Percentiles rank a stretch among this genome's conserved stretches.
These are phyloP conservation scores for Phylloscopus trochiloides DNA, from an alignment of 2,113 vertebrate genomes.

Conservation along the genomic window DNA sequence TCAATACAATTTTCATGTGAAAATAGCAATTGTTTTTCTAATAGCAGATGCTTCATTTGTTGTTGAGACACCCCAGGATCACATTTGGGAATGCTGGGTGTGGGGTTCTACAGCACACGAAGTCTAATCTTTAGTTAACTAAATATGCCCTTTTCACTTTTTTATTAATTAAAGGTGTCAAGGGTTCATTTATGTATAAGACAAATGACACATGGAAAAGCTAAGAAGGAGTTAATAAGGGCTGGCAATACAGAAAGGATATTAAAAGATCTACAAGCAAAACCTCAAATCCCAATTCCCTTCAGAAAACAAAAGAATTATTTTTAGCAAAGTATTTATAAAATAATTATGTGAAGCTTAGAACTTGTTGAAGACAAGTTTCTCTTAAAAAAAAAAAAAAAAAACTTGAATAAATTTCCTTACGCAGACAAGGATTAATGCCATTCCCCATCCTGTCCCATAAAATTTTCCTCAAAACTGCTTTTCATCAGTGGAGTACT, in stretches of 20 bases:
- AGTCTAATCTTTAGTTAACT: neutral
- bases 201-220: neutral
- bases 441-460: neutral
- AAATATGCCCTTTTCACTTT: neutral
- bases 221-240: neutral
- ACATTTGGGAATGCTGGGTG: neutral
- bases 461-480: neutral
- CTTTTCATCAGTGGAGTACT: neutral
- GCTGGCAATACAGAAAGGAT: neutral
- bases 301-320: slow-evolving; percentile 41
- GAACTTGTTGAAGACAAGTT: neutral
- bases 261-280: slow-evolving; percentile 42
- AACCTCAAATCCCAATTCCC: slow-evolving; percentile 39
- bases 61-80: neutral
- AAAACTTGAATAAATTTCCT: neutral
- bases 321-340: slow-evolving; percentile 43
- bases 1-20: neutral
- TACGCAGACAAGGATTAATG: neutral
- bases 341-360: neutral
- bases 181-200: neutral
- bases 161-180: neutral
- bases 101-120: neutral
- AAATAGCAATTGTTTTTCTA: neutral
- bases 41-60: neutral
- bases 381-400: neutral